phyloP scores from a whole-genome alignment of 2,888 invertebrate genomes.

The Elegia similella region DNA sequence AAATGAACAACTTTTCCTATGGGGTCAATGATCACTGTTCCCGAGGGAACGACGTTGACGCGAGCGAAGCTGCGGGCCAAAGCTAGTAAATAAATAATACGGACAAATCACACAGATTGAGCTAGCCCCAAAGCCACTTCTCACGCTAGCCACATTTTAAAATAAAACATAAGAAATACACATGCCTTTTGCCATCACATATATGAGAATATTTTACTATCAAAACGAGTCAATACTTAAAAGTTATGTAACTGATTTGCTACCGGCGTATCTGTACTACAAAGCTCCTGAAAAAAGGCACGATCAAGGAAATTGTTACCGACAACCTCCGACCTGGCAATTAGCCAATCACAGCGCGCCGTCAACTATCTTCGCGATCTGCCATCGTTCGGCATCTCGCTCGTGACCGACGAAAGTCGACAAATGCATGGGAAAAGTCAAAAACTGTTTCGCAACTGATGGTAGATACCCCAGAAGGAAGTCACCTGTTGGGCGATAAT shows the following conservation, averaged over 20 bases:
- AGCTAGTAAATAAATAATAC: too few relatives aligned
- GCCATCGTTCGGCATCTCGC: conserved; percentile 29
- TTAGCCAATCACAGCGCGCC: conserved; percentile 16
- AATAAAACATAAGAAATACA: too few relatives aligned
- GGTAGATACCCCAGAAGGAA: conserved; percentile 38
- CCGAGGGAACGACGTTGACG: too few relatives aligned
- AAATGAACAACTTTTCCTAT: too few relatives aligned
- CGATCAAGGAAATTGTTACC: background rate
- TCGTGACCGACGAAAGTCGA: conserved; percentile 42
- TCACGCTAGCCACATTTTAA: too few relatives aligned
- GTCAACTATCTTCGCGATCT: conserved; percentile 13
- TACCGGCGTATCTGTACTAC: background rate
- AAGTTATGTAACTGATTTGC: background rate
- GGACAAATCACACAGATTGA: too few relatives aligned
- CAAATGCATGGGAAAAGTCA: conserved; percentile 47
- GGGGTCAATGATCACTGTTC: too few relatives aligned
- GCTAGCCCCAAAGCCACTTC: too few relatives aligned
- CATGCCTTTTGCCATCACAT: too few relatives aligned
- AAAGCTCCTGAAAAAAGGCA: background rate
- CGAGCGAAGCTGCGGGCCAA: too few relatives aligned
- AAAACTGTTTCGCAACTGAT: conserved; percentile 44
- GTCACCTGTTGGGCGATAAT: conserved; percentile 25
- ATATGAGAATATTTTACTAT: too few relatives aligned
- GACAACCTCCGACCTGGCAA: conserved; percentile 6
- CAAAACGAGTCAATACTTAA: background rate